Evolutionary conservation across 1,140 invertebrate genomes (phyloP), one percentile per base, ranked within the genome.

Genomic region (Cheumatopsyche charites): DNA sequence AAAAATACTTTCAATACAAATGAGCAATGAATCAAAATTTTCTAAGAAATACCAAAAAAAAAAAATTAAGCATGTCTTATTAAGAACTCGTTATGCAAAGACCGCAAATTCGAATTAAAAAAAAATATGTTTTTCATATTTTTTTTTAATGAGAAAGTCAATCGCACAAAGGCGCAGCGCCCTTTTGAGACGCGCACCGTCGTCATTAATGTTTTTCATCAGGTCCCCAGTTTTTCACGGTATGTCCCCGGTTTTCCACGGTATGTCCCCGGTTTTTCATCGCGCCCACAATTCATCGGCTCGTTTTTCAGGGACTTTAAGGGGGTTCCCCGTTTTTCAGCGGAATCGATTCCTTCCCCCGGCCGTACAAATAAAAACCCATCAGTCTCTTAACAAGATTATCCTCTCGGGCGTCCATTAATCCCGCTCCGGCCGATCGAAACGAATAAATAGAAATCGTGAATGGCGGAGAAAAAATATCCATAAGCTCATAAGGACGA

Each of bases 381-480:
- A 58, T 58, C 55, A 58, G 55, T 58, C 23, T 58, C 47, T 58
- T 58, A 58, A 58, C 23, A 26, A 58, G 55, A 58, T 58, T 58
- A 58, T 58, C 21, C 55, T 58, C 55, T 58, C 23, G 23, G 55
- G 23, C 55, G 19, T 58, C 55, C 55, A 58, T 58, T 58, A 58
- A 58, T 58, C 55, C 21, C 43, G 15, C 55, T 3, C 29, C 29
- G 21, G n/a, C 55, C 23, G 29, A 36, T 36, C 29, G 29, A 36
- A 36, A 36, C 29, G 29, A 36, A 36, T 36, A 36, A 36, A 36
- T 36, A 36, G 29, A 36, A 36, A 36, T n/a, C n/a, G n/a, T n/a
- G n/a, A n/a, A n/a, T n/a, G n/a, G 29, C 29, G 29, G 29, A 13
- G 13, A 47, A 19, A 58, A 58, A 58, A 25, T 21, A 26, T 25